These are phyloP conservation scores for Solea solea DNA, from an alignment of 2,113 vertebrate species.

Conservation along the genomic window DNA sequence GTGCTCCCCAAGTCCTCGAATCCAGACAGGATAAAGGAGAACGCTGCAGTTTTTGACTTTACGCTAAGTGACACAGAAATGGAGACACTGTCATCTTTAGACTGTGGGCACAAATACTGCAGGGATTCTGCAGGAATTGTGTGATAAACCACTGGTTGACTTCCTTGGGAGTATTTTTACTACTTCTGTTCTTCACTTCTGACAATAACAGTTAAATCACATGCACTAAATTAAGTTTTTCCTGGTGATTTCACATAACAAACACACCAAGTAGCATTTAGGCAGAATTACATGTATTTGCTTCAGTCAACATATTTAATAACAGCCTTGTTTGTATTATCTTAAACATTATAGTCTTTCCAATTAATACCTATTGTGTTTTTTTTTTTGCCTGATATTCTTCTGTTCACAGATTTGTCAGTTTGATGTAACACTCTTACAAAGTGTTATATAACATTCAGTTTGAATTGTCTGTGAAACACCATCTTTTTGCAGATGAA, in stretches of 20 bases:
- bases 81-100: constrained; percentile 74
- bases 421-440: background rate
- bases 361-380: background rate
- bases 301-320: no score
- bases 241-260: background rate
- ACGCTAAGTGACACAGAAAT: constrained; percentile 73
- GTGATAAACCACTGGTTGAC: constrained; percentile 43
- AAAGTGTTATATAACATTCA: background rate
- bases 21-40: constrained; percentile 75
- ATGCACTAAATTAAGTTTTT: background rate
- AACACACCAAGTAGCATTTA: background rate
- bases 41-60: constrained; percentile 81
- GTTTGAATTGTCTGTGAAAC: background rate
- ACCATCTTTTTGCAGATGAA: background rate
- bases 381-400: background rate
- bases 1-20: constrained; percentile 85
- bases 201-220: background rate
- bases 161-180: background rate
- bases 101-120: constrained; percentile 81
- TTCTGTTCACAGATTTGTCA: background rate
- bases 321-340: background rate
- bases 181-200: background rate
- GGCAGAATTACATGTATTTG: no score
- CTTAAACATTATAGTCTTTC: background rate
- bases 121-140: constrained; percentile 82